A percentile compares a stretch with the other conserved stretches of the same genome.
These are phyloP conservation scores for Tuta absoluta DNA, from an alignment of 2,888 invertebrate species.

Conservation along the genomic window DNA sequence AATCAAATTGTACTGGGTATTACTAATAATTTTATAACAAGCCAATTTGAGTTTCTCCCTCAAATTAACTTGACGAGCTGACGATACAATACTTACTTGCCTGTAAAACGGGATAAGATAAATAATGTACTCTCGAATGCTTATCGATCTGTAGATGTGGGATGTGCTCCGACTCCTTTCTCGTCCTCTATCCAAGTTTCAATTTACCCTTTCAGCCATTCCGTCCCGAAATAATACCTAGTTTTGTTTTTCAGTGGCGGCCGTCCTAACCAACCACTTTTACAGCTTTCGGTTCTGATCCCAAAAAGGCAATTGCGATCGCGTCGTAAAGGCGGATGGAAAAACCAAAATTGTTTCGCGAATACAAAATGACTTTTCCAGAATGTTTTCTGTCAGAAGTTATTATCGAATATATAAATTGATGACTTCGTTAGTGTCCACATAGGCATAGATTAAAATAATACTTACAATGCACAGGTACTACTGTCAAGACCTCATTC, in stretches of 20 bases:
- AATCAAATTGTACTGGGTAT: too few relatives aligned
- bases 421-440: too few relatives aligned
- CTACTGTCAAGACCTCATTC: too few relatives aligned
- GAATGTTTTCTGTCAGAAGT: neutral
- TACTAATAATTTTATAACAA: too few relatives aligned
- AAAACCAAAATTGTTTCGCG: neutral
- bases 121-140: too few relatives aligned
- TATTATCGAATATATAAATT: neutral
- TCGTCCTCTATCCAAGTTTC: constrained; percentile 59
- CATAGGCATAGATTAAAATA: too few relatives aligned
- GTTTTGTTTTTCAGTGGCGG: constrained; percentile 53
- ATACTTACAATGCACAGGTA: too few relatives aligned
- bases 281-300: constrained; percentile 44
- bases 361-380: neutral
- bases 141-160: constrained; percentile 39
- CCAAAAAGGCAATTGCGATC: constrained; percentile 19
- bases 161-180: constrained; percentile 58
- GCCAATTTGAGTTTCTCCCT: too few relatives aligned
- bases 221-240: constrained; percentile 54
- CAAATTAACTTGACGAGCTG: too few relatives aligned
- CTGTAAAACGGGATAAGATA: too few relatives aligned
- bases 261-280: constrained; percentile 49
- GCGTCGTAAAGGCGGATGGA: neutral
- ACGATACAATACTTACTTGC: too few relatives aligned
- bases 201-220: constrained; percentile 65